phyloP scores from a whole-genome alignment of 2,797 vertebrate genomes.

The Uromys caudimaculatus region DNA sequence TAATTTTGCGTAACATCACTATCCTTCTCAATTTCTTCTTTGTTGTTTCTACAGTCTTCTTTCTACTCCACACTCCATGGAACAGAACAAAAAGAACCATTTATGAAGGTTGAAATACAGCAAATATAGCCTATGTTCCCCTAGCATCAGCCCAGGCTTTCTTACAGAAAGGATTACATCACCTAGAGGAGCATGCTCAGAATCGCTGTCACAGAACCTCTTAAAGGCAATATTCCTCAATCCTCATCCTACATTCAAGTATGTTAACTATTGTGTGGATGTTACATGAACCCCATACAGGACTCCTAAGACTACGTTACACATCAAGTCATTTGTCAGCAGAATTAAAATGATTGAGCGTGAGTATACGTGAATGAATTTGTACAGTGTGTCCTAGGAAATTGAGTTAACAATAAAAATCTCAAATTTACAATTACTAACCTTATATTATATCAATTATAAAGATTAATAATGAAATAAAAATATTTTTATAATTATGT shows the following conservation, averaged over 20 bases:
- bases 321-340: background rate
- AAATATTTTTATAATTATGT: conserved; percentile 55
- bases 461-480: background rate
- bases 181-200: background rate
- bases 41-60: background rate
- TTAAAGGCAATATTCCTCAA: background rate
- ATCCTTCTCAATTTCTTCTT: background rate
- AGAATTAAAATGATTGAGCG: background rate
- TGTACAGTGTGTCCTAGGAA: background rate
- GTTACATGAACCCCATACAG: background rate
- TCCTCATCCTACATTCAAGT: background rate
- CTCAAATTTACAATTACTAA: conserved; percentile 9
- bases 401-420: conserved; percentile 25
- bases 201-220: background rate
- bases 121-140: background rate
- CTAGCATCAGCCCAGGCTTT: background rate
- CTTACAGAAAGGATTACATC: background rate
- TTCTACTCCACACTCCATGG: background rate
- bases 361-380: background rate
- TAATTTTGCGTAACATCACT: background rate
- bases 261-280: background rate
- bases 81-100: background rate
- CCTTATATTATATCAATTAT: background rate
- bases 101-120: background rate
- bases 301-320: background rate